phyloP scores from a whole-genome alignment of 2,113 vertebrate genomes.

The Gymnocephalus cernua region DNA sequence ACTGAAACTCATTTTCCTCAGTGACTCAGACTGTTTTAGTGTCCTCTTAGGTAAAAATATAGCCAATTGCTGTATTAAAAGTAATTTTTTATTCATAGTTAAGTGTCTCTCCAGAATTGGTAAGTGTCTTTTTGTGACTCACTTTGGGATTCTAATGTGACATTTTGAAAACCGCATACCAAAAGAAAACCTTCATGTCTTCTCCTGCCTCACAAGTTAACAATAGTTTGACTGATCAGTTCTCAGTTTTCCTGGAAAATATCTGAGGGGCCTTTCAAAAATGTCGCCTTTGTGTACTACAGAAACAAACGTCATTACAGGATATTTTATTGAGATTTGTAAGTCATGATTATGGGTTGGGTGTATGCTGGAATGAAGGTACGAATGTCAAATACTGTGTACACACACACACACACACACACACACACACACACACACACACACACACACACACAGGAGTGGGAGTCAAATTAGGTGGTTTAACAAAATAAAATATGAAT shows the following conservation, averaged over 20 bases:
- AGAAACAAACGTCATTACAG: slow-evolving; percentile 65
- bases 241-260: slow-evolving; percentile 23
- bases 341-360: slow-evolving; percentile 50
- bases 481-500: not conserved
- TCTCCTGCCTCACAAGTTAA: slow-evolving; percentile 18
- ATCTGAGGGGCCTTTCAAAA: slow-evolving; percentile 18
- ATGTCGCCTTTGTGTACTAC: slow-evolving; percentile 58
- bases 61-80: slow-evolving; percentile 12
- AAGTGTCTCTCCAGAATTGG: slow-evolving; percentile 10
- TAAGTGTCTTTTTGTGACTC: not conserved
- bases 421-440: too few relatives aligned
- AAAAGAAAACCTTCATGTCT: not conserved
- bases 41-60: not conserved
- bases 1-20: not conserved
- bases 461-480: not conserved
- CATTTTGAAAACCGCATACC: slow-evolving; percentile 31
- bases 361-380: slow-evolving; percentile 62
- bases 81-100: not conserved
- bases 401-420: slow-evolving; percentile 41
- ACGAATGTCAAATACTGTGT: slow-evolving; percentile 69
- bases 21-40: slow-evolving; percentile 20
- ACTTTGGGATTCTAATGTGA: slow-evolving; percentile 24
- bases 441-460: not conserved
- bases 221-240: slow-evolving; percentile 29
- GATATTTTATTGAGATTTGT: slow-evolving; percentile 50